phyloP scores from a whole-genome alignment of 2,888 invertebrate species.

The Ligdia adustata region DNA sequence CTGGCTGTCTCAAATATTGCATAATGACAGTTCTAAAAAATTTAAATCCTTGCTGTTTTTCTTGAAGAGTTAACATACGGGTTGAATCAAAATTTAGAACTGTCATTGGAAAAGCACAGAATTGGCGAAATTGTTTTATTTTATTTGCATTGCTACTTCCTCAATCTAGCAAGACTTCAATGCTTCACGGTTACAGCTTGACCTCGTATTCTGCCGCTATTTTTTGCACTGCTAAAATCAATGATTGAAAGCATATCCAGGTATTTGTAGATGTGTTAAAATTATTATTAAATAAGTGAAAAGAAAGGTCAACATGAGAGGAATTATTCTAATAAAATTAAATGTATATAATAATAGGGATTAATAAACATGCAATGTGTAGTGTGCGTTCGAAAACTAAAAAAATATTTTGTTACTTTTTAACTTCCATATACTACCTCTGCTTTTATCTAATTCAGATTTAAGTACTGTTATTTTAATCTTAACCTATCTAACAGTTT shows the following conservation, averaged over 20 bases:
- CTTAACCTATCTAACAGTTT: background rate
- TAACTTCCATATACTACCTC: constrained; percentile 54
- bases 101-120: too few species aligned
- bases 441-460: constrained; percentile 34
- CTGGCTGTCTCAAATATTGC: too few species aligned
- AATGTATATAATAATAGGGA: constrained; percentile 74
- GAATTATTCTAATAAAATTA: constrained; percentile 78
- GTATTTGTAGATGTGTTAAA: constrained; percentile 57
- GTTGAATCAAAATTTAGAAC: too few species aligned
- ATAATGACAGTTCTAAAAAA: too few species aligned
- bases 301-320: constrained; percentile 82
- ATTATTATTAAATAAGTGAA: constrained; percentile 69
- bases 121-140: too few species aligned
- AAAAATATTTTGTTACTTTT: constrained; percentile 22
- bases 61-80: too few species aligned
- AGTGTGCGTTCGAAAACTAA: constrained; percentile 45
- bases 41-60: too few species aligned
- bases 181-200: too few species aligned
- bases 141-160: too few species aligned
- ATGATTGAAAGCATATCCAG: constrained; percentile 70
- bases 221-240: constrained; percentile 36
- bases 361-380: constrained; percentile 55
- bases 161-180: too few species aligned
- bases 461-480: constrained; percentile 6
- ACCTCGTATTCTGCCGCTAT: background rate